A percentile compares a stretch with the other conserved stretches of the same genome.
Conservation (phyloP, 53 echinoderm and acorn worm genomes). For the Hippasteria phrygiana region DNA sequence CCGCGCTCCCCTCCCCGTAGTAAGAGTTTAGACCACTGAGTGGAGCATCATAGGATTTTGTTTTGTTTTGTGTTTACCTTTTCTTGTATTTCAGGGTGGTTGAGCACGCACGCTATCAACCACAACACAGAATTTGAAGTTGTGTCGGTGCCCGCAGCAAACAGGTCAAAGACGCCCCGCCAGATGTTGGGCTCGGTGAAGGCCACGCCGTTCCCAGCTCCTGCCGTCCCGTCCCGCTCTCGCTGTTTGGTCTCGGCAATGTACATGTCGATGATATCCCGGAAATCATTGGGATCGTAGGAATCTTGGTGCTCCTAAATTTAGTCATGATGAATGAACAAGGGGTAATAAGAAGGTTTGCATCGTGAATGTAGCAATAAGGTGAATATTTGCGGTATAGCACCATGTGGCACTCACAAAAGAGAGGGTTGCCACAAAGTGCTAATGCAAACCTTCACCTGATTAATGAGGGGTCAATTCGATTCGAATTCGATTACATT, state of each 20-base stretch:
- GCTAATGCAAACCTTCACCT: too few relatives aligned
- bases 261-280: constrained; percentile 37
- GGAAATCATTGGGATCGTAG: constrained; percentile 11
- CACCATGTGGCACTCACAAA: too few relatives aligned
- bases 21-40: too few relatives aligned
- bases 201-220: not conserved
- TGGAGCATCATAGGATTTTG: too few relatives aligned
- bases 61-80: constrained; percentile 43
- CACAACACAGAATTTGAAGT: constrained; percentile 55
- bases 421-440: too few relatives aligned
- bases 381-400: too few relatives aligned
- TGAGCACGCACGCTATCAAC: not conserved
- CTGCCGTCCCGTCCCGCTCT: not conserved
- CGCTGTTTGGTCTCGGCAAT: constrained; percentile 1
- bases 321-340: not conserved
- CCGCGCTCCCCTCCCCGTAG: too few relatives aligned
- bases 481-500: too few relatives aligned
- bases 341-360: too few relatives aligned
- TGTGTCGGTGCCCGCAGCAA: constrained; percentile 54
- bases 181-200: not conserved
- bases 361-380: too few relatives aligned
- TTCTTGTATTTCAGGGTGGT: constrained; percentile 40
- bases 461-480: too few relatives aligned
- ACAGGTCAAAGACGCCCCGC: constrained; percentile 30
- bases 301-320: constrained; percentile 21